phyloP scores from a whole-genome alignment of 2,888 invertebrate species.

The Chironomus riparius region DNA sequence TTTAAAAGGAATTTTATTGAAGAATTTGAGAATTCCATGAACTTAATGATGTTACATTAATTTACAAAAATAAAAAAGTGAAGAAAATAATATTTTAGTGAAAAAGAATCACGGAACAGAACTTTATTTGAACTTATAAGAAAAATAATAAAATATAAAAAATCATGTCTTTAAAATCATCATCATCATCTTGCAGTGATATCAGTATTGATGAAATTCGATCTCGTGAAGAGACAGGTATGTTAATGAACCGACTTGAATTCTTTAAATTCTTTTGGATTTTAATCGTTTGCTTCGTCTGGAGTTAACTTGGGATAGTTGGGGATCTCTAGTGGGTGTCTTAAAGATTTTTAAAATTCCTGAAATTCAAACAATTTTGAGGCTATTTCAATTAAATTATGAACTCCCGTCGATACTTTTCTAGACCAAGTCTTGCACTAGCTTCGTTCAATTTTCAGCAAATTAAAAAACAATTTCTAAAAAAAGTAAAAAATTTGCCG shows the following conservation, averaged over 20 bases:
- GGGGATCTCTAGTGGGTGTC: too few relatives aligned
- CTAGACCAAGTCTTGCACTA: too few relatives aligned
- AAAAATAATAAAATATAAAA: slow-evolving; percentile 2
- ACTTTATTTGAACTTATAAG: slow-evolving; percentile 1
- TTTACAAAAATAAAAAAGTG: slow-evolving; percentile 12
- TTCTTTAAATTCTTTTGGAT: too few relatives aligned
- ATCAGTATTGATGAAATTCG: slow-evolving; percentile 43
- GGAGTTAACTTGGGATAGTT: too few relatives aligned
- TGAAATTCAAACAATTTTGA: neutral
- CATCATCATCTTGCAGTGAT: slow-evolving; percentile 40
- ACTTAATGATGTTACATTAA: slow-evolving; percentile 11
- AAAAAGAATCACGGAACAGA: neutral
- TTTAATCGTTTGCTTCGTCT: too few relatives aligned
- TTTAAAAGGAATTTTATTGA: neutral
- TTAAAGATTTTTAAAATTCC: too few relatives aligned
- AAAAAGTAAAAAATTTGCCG: too few relatives aligned
- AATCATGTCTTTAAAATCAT: slow-evolving; percentile 41
- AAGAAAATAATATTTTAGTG: slow-evolving; percentile 7
- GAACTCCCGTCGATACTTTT: neutral
- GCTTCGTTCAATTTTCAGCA: too few relatives aligned
- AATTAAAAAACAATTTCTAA: too few relatives aligned
- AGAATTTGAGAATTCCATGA: neutral
- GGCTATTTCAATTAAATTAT: neutral
- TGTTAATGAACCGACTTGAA: neutral
- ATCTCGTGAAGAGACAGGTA: slow-evolving; percentile 40